Percentiles rank a stretch among this genome's conserved stretches.
Conservation (phyloP, 2,113 vertebrate genomes). For the Baryphthengus martii region DNA sequence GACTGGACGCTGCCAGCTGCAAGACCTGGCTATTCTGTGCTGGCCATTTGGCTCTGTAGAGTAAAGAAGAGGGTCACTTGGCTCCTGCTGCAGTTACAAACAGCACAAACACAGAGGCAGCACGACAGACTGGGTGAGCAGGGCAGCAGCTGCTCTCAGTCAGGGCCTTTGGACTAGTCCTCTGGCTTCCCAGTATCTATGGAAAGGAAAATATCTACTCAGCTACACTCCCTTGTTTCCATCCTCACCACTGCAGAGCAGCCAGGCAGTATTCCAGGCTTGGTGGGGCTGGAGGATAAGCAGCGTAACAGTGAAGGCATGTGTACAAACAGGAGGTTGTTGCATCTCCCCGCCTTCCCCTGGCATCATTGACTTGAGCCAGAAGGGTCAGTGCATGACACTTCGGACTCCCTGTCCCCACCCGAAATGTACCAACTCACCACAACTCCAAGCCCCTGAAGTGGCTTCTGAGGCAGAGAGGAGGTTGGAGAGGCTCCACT, state of each 20-base stretch:
- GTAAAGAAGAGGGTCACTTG: neutral
- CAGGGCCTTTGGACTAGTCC: neutral
- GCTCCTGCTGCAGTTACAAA: neutral
- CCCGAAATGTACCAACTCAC: neutral
- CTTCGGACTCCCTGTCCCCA: neutral
- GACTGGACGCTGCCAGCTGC: neutral
- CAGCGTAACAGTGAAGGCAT: neutral
- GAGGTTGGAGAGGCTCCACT: neutral
- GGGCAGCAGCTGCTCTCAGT: neutral
- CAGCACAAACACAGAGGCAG: neutral
- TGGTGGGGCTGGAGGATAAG: neutral
- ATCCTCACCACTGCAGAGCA: neutral
- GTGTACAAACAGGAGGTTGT: neutral
- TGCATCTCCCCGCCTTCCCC: neutral
- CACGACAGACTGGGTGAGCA: neutral
- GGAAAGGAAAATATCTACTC: neutral
- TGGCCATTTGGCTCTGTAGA: neutral
- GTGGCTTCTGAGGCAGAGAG: neutral
- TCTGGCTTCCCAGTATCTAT: neutral
- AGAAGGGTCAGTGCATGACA: neutral
- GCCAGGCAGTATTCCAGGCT: neutral
- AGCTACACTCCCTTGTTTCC: neutral
- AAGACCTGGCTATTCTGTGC: neutral
- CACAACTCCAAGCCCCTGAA: fast-evolving
- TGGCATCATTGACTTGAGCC: neutral